Conservation (phyloP, 2,888 invertebrate species). For the Siphlonurus alternatus region DNA sequence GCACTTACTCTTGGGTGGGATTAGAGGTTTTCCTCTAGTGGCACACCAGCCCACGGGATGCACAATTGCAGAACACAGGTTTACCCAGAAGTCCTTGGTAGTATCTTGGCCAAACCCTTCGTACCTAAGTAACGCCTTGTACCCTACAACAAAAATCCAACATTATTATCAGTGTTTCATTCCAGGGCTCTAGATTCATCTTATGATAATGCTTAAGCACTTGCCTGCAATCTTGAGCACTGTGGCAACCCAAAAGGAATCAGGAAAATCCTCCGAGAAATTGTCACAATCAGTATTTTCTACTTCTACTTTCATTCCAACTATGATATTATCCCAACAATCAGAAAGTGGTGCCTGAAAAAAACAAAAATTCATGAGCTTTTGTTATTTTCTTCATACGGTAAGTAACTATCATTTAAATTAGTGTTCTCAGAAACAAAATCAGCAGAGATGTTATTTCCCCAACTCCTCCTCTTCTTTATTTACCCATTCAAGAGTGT, state of each 20-base stretch:
- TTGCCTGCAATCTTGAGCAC: slow-evolving; percentile 75
- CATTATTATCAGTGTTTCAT: not conserved
- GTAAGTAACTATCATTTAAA: not conserved
- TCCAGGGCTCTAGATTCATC: not conserved
- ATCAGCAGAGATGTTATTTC: no score
- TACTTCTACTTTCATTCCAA: slow-evolving; percentile 84
- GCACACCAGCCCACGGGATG: slow-evolving; percentile 98
- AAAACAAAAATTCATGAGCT: not conserved
- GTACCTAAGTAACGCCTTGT: slow-evolving; percentile 44
- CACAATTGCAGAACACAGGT: slow-evolving; percentile 83
- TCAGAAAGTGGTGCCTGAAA: slow-evolving; percentile 73
- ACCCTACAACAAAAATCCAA: slow-evolving; percentile 26
- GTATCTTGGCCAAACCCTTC: slow-evolving; percentile 85
- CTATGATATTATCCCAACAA: slow-evolving; percentile 78
- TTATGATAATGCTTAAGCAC: not conserved
- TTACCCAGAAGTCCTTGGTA: slow-evolving; percentile 92
- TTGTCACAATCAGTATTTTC: slow-evolving; percentile 80
- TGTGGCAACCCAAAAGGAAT: slow-evolving; percentile 93
- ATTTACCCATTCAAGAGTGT: no score
- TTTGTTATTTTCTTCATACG: not conserved
- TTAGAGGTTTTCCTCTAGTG: slow-evolving; percentile 81
- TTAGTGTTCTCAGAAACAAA: not conserved
- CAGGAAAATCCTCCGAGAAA: slow-evolving; percentile 55
- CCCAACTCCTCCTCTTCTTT: no score
- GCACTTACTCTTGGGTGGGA: slow-evolving; percentile 72